Conservation (phyloP, 2,888 invertebrate species). For the Drosophila anomelani region DNA sequence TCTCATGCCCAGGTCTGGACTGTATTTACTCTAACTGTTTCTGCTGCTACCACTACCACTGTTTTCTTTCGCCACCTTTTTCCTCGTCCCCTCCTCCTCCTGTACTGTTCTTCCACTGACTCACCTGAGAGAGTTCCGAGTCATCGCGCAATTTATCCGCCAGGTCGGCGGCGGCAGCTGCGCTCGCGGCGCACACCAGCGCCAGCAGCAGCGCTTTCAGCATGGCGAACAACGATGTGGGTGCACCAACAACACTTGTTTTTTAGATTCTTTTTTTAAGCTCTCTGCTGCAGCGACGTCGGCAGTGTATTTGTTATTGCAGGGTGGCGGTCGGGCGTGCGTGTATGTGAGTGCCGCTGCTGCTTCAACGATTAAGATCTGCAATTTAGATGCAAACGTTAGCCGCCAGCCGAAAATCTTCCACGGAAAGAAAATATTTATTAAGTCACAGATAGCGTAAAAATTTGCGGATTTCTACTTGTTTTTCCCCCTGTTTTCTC, state of each 20-base stretch:
- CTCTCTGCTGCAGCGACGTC: slow-evolving; percentile 37
- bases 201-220: slow-evolving; percentile 61
- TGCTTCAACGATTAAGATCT: slow-evolving; percentile 60
- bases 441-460: slow-evolving; percentile 19
- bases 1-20: slow-evolving; percentile 1
- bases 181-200: slow-evolving; percentile 48
- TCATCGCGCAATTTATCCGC: slow-evolving; percentile 88
- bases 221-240: slow-evolving; percentile 32
- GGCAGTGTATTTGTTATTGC: slow-evolving; percentile 68
- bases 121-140: slow-evolving; percentile 89
- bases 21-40: slow-evolving; percentile 24
- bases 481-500: not conserved
- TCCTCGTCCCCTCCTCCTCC: slow-evolving; percentile 12
- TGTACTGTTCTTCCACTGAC: slow-evolving; percentile 39
- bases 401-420: slow-evolving; percentile 6
- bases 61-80: slow-evolving; percentile 15
- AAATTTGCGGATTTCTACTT: not conserved
- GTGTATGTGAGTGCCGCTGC: slow-evolving; percentile 31
- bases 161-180: slow-evolving; percentile 66
- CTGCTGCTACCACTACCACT: slow-evolving; percentile 16
- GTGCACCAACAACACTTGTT: slow-evolving; percentile 60
- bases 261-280: slow-evolving; percentile 7
- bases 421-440: slow-evolving; percentile 24
- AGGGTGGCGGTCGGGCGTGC: slow-evolving; percentile 33
- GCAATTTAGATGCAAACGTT: slow-evolving; percentile 61